Percentiles rank a stretch among this genome's conserved stretches.
Evolutionary conservation across 23 tunicate species (phyloP).

Genomic region (Trididemnum clinides): DNA sequence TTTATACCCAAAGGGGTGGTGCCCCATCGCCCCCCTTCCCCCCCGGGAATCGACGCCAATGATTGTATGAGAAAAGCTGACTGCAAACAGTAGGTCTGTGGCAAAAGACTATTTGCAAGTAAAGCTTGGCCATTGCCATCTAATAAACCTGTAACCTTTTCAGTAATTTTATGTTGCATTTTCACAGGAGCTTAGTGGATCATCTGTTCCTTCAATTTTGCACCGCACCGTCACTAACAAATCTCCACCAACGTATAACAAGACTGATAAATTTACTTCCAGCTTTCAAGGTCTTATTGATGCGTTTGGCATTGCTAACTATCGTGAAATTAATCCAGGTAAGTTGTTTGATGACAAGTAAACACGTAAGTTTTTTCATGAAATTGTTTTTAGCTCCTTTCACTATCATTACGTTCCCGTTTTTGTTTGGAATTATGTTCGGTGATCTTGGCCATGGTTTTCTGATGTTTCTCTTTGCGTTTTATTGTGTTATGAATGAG

Average conservation of each 20-base stretch:
- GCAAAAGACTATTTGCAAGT: too few species aligned
- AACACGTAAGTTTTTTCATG: not conserved
- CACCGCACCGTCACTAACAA: slow-evolving; percentile 64
- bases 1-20: not conserved
- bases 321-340: slow-evolving; percentile 98
- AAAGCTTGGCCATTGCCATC: too few species aligned
- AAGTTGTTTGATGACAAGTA: not conserved
- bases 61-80: too few species aligned
- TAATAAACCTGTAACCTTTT: too few species aligned
- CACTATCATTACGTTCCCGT: slow-evolving; percentile 97
- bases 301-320: slow-evolving; percentile 92
- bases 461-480: slow-evolving; percentile 76
- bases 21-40: too few species aligned
- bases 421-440: slow-evolving; percentile 95
- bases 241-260: slow-evolving; percentile 88
- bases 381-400: slow-evolving; percentile 68
- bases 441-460: slow-evolving; percentile 98
- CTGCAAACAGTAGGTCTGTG: too few species aligned
- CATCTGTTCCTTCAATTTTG: slow-evolving; percentile 90
- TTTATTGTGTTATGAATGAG: slow-evolving; percentile 71
- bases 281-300: slow-evolving; percentile 88
- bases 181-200: slow-evolving; percentile 86
- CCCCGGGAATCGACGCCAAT: too few species aligned
- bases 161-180: not conserved
- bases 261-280: slow-evolving; percentile 73